phyloP scores from a whole-genome alignment of 1,140 invertebrate species.

The Mya arenaria region DNA sequence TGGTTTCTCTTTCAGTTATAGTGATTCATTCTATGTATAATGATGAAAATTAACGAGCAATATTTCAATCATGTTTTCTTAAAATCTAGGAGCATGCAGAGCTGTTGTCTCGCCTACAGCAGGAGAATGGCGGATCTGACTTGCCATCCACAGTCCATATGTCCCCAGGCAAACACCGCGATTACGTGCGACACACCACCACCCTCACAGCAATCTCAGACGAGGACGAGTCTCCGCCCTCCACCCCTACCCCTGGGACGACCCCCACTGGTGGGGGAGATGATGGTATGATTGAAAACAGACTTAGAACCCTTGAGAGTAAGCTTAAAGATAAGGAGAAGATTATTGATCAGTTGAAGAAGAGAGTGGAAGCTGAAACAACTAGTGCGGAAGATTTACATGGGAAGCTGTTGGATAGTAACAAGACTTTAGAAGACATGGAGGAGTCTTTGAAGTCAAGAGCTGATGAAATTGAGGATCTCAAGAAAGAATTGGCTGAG shows the following conservation, averaged over 20 bases:
- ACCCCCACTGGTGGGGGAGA: conserved; percentile 23
- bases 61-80: too few species aligned
- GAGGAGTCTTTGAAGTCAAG: conserved; percentile 49
- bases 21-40: too few species aligned
- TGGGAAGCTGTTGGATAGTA: conserved; percentile 42
- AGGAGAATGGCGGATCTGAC: not conserved
- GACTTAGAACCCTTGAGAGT: conserved; percentile 38
- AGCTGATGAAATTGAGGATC: conserved; percentile 59
- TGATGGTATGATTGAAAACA: conserved; percentile 48
- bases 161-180: conserved; percentile 37
- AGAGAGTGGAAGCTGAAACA: conserved; percentile 46
- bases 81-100: conserved; percentile 35
- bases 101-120: conserved; percentile 33
- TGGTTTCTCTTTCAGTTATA: too few species aligned
- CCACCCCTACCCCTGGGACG: not conserved
- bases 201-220: conserved; percentile 62
- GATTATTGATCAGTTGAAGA: conserved; percentile 55
- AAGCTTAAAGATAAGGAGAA: conserved; percentile 52
- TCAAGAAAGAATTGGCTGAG: conserved; percentile 46
- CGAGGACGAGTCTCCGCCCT: conserved; percentile 38
- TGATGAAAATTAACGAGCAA: too few species aligned
- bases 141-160: conserved; percentile 3
- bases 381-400: conserved; percentile 48
- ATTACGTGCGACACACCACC: conserved; percentile 61
- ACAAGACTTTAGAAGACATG: conserved; percentile 42